Conservation (phyloP, 2,888 invertebrate genomes). For the Nomada goodeniana region DNA sequence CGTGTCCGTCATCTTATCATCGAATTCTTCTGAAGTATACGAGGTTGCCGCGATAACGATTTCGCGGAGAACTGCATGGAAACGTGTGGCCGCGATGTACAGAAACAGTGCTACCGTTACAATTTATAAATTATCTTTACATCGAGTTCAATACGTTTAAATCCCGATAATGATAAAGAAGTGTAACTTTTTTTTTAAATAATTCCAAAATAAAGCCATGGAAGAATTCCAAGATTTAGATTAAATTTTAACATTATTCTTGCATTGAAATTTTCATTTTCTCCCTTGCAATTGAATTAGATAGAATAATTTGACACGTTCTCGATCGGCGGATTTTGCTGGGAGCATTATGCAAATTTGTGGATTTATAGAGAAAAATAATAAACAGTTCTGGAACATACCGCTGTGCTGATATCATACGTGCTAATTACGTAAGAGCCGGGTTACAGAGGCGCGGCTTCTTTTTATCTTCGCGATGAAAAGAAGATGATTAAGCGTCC, state of each 20-base stretch:
- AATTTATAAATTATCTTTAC: no score
- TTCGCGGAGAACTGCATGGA: slow-evolving; percentile 19
- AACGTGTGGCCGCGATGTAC: background rate
- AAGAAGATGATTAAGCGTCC: slow-evolving; percentile 63
- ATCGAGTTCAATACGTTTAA: no score
- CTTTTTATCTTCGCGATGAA: slow-evolving; percentile 63
- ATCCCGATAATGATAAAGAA: no score
- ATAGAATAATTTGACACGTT: no score
- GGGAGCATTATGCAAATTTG: background rate
- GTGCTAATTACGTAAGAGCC: slow-evolving; percentile 63
- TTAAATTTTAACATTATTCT: no score
- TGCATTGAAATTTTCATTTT: no score
- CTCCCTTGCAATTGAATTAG: no score
- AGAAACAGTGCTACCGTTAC: background rate
- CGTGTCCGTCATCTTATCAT: slow-evolving; percentile 6
- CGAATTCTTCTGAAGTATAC: slow-evolving; percentile 18
- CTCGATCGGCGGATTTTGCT: background rate
- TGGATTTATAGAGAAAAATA: background rate
- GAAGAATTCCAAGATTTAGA: no score
- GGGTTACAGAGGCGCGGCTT: slow-evolving; percentile 44
- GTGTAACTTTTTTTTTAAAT: no score
- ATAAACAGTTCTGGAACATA: background rate
- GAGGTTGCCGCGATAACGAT: slow-evolving; percentile 18
- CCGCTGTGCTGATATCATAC: slow-evolving; percentile 22
- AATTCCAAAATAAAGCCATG: no score